phyloP scores from a whole-genome alignment of 2,797 vertebrate genomes.

The Percopsis omiscomaycus region DNA sequence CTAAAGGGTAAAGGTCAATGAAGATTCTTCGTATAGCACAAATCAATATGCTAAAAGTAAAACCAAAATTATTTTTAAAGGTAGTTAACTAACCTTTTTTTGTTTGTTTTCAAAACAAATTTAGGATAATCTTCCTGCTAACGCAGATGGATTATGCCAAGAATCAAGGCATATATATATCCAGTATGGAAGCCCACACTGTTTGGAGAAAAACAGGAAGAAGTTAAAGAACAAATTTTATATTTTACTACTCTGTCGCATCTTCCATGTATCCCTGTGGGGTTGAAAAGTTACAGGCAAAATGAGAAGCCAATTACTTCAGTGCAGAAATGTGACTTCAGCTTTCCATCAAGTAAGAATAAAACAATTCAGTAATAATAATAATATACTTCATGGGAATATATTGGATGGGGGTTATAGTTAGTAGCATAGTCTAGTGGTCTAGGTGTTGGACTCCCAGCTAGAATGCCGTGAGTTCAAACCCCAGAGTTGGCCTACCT shows the following conservation, averaged over 20 bases:
- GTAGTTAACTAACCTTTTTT: constrained; percentile 38
- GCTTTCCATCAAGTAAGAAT: constrained; percentile 18
- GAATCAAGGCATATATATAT: not conserved
- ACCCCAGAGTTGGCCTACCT: no score
- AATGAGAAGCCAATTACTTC: constrained; percentile 18
- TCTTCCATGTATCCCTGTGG: not conserved
- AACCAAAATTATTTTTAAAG: constrained; percentile 33
- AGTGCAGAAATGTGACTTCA: constrained; percentile 11
- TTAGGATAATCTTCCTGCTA: constrained; percentile 19
- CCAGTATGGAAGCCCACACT: no score
- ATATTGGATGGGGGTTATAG: constrained; percentile 10
- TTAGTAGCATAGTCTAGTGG: no score
- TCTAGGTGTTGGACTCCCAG: no score
- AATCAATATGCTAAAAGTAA: constrained; percentile 52
- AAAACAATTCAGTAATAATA: constrained; percentile 29
- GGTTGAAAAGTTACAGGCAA: not conserved
- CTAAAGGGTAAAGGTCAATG: no score
- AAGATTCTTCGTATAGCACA: constrained; percentile 48
- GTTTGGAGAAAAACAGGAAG: no score
- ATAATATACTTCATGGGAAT: constrained; percentile 7
- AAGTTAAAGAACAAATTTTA: no score
- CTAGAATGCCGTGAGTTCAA: no score
- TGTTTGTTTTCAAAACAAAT: constrained; percentile 11
- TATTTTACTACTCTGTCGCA: no score
- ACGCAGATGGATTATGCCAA: not conserved